Base-by-base conservation (phyloP, 2,797 vertebrate genomes). In the Poliocrania exsul region DNA sequence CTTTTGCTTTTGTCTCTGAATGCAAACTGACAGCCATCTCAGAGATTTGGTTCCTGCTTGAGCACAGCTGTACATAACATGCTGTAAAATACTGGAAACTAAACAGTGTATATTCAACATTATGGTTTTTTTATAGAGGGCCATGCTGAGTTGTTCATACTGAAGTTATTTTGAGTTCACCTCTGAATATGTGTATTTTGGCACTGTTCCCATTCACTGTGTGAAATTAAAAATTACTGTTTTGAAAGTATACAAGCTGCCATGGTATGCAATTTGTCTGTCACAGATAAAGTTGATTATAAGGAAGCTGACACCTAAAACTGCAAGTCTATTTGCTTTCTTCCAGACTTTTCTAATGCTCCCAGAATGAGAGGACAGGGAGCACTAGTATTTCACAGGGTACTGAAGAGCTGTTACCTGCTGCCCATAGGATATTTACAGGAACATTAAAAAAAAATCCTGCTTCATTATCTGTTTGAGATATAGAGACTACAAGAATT, bases 201-300 rank as follows among this genome's bases (percentile, higher is more conserved):
- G 81, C 86, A 85, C 40, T 1, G 7, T 11, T 93, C 60, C 89
- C 56, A 91, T 64, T 86, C 60, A 77, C 0, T 0, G 80, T 53
- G 46, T 75, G 90, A 94, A 96, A 94, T 69, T 57, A 92, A 81
- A 86, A 75, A 84, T 75, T 84, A 81, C 17, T 84, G 47, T 86
- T 93, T 92, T 57, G 38, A 47, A 93, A 95, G 69, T 64, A 72
- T 14, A 79, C 66, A 81, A 64, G n/a, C 33, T 91, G 81, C 46
- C 37, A 64, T 1, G 37, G 31, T 46, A 81, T 17, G 14, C 61
- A 93, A 64, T 72, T 94, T 74, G 47, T 72, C 73, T 75, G 49
- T 8, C 40, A 47, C 38, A 60, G 77, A 81, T 81, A 78, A 86
- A 86, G 69, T 16, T 50, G 40, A 47, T 38, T 67, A n/a, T 28